Evolutionary conservation across 2,888 invertebrate species (phyloP).

Genomic region (Drosophila cracens): DNA sequence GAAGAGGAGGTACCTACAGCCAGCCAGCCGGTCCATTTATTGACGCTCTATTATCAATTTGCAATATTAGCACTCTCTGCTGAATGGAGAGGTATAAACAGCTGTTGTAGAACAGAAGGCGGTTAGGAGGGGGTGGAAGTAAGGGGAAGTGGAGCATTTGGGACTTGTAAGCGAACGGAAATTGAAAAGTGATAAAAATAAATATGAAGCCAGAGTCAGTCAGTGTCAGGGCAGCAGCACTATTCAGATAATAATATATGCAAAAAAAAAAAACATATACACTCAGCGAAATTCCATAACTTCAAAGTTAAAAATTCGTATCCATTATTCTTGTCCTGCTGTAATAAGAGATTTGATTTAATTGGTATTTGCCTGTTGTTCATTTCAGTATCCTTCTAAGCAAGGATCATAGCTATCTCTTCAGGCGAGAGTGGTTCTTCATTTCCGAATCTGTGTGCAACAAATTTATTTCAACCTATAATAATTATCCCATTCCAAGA

Average conservation of each 20-base stretch:
- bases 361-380: background rate
- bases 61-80: constrained; percentile 67
- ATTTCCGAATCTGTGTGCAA: background rate
- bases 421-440: background rate
- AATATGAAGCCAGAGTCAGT: constrained; percentile 67
- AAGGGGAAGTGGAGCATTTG: constrained; percentile 13
- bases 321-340: no score
- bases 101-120: constrained; percentile 9
- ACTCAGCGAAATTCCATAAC: background rate
- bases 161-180: constrained; percentile 67
- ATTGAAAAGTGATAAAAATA: constrained; percentile 77
- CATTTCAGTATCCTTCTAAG: background rate
- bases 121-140: no score
- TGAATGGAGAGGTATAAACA: constrained; percentile 34
- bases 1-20: background rate
- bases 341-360: background rate
- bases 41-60: constrained; percentile 75
- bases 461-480: background rate
- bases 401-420: background rate
- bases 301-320: no score
- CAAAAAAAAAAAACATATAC: background rate
- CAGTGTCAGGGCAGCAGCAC: constrained; percentile 8
- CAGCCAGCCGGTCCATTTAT: constrained; percentile 60
- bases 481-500: background rate
- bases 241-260: constrained; percentile 61